A percentile compares a stretch with the other conserved stretches of the same genome.
These are phyloP conservation scores for Diabrotica virgifera DNA, from an alignment of 1,140 invertebrate species.

Conservation along the genomic window DNA sequence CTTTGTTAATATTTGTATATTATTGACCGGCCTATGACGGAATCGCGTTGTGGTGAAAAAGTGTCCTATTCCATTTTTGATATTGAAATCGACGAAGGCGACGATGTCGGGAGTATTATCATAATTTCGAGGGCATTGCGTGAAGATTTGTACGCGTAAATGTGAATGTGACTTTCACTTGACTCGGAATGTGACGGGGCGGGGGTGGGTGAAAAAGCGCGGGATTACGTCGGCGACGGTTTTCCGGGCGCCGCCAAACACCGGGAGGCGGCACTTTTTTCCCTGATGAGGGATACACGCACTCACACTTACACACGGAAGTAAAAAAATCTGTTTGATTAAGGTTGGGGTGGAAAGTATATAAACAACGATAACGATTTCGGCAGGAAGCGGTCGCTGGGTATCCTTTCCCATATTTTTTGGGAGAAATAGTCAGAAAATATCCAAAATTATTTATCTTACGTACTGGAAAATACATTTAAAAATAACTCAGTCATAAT, in stretches of 20 bases:
- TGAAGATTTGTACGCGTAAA: conserved; percentile 20
- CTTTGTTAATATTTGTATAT: neutral
- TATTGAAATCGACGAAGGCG: neutral
- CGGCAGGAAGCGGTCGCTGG: no score
- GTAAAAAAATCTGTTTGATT: neutral
- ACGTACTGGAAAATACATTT: no score
- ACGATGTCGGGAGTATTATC: neutral
- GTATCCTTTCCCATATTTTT: no score
- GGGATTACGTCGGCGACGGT: conserved; percentile 9
- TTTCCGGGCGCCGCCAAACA: conserved; percentile 12
- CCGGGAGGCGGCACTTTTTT: conserved; percentile 5
- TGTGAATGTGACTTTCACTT: conserved; percentile 18
- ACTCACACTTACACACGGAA: neutral
- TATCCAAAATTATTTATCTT: no score
- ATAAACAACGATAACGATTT: neutral
- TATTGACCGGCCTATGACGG: neutral
- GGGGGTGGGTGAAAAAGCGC: neutral
- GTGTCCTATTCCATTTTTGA: conserved; percentile 7
- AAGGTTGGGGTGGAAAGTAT: neutral
- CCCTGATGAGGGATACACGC: neutral
- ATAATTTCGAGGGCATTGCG: conserved; percentile 17
- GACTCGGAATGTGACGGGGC: neutral
- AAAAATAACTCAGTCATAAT: no score
- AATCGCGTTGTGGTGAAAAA: neutral
- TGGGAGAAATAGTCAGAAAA: no score